Base-by-base conservation (phyloP, 2,888 invertebrate genomes). In the Drosophila siamana region DNA sequence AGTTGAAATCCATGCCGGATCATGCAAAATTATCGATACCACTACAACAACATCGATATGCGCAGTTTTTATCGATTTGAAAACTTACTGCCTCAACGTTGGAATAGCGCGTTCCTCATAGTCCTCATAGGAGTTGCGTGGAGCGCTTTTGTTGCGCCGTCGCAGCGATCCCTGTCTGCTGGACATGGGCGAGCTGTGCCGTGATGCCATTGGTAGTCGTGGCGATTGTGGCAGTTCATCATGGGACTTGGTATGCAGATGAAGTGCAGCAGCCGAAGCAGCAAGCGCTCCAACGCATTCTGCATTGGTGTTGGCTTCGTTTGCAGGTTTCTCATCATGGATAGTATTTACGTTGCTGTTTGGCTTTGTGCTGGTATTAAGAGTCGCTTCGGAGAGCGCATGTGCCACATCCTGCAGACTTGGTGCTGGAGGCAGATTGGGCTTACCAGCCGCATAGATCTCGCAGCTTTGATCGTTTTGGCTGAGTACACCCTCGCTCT, bases 91-190 rank as follows among this genome's bases (percentile, higher is more conserved):
- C 92, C 97, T 95, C 54, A 97, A 93, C 36, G 97, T 96, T 7
- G 97, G 97, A 66, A 98, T 93, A 0, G 96, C 94, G 60, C 97
- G 93, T 81, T 98, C 97, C 89, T 98, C 98, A 82, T 97, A 97
- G 77, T 96, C 96, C 90, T 97, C 97, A 85, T 96, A 97, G 3
- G 96, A 96, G 11, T 95, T 94, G 13, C 94, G 92, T 2, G 93
- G 93, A 1, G 95, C 95, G 62, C 95, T 95, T 89, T 95, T 95
- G 74, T 94, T 94, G 56, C 94, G 91, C 89, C 96, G 92, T 92
- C 94, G 94, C 62, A 93, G 93, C 41, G 94, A 96, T 26, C 94
- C 94, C 63, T 92, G 92, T 15, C 91, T 88, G 47, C 93, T 93
- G 5, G 93, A 93, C 69, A 93, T 93, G 11, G 94, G 94, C 59